These are phyloP conservation scores for Anguilla anguilla DNA, from an alignment of 2,797 vertebrate species.

Conservation along the genomic window DNA sequence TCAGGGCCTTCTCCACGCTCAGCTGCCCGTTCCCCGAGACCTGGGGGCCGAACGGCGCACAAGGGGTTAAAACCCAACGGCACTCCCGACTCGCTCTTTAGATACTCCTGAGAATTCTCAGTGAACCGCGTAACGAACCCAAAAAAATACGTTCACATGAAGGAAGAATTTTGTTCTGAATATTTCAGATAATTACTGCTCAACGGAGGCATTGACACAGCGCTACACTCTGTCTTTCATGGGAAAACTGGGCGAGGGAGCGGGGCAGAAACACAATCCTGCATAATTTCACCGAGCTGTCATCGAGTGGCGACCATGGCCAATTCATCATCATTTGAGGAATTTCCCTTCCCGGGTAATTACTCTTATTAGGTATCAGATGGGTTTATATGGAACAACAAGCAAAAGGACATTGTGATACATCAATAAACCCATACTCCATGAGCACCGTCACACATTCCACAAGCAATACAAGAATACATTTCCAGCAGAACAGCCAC, in stretches of 20 bases:
- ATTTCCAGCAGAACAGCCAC: not conserved
- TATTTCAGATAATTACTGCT: not conserved
- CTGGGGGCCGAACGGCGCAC: conserved; percentile 59
- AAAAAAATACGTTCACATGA: not conserved
- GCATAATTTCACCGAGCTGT: not conserved
- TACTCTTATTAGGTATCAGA: not conserved
- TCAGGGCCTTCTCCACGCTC: conserved; percentile 93
- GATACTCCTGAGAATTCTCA: not conserved
- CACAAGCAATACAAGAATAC: not conserved
- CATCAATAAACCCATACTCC: not conserved
- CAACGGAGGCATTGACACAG: not conserved
- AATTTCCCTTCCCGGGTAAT: not conserved
- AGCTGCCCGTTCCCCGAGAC: conserved; percentile 94
- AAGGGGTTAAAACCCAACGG: not conserved
- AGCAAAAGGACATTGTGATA: not conserved
- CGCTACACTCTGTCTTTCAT: not conserved
- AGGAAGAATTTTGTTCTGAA: not conserved
- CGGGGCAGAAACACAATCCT: not conserved
- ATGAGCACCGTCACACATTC: not conserved
- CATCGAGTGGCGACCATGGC: not conserved
- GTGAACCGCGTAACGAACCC: not conserved
- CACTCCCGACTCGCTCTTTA: too few species aligned
- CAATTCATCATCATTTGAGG: not conserved
- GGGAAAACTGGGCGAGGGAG: not conserved
- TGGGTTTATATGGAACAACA: conserved; percentile 21